Evolutionary conservation across 1,140 invertebrate genomes (phyloP), one percentile per base, ranked within the genome.

Genomic region (Drosophila athabasca): DNA sequence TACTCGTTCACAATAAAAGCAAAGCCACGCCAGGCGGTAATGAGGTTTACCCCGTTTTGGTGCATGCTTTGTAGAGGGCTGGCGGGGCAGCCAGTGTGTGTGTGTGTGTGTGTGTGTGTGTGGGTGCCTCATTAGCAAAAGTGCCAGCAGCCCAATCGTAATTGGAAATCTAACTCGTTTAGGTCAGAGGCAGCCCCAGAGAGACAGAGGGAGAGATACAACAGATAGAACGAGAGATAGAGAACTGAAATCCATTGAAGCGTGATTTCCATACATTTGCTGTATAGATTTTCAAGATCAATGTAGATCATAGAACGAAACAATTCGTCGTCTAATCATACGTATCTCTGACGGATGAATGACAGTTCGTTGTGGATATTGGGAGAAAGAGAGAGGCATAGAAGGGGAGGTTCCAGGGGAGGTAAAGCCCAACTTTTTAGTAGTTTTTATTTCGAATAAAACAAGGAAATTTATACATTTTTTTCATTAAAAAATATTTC

Each of bases 131-230:
- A 87, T 85, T 87, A 85, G 82, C 78, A 74, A 81, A 72, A 66
- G 57, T 79, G 79, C 51, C 75, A 75, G 76, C 54, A 70, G 52
- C 67, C 57, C 79, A 84, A 82, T 88, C 75, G 66, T 66, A 87
- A 87, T 87, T 78, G 66, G 62, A 88, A 87, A 87, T 87, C 78
- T 69, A 87, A 69, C 60, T 62, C 31, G 83, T 72, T 79, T 82
- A 76, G 83, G 70, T 88, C 83, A 85, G 72, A 55, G 43, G 6
- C 13, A 61, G 22, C 24, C 9, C 17, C 22, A 26, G 19, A 35
- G 41, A 45, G 15, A 53, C 11, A 55, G 15, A 19, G 49, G 62
- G 3, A 31, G 31, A 8, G 17, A 1, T 8, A 31, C 2, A 31
- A 3, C 17, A 52, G 31, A 43, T 64, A 43, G 31, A 46, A 17